Evolutionary conservation across 2,113 vertebrate genomes (phyloP).

Genomic region (Gadus chalcogrammus): DNA sequence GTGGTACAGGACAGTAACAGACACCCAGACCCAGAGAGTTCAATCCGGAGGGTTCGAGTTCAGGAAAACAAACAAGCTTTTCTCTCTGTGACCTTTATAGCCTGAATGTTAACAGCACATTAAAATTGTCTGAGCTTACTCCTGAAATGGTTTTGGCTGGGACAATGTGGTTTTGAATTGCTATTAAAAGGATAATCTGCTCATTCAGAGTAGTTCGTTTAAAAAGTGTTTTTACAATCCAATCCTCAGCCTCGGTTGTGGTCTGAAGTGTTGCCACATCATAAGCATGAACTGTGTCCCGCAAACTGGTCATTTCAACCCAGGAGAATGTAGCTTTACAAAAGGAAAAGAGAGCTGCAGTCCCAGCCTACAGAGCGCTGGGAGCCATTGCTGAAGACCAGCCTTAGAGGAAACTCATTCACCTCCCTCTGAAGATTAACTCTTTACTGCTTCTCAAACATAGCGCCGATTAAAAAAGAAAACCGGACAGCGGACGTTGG

Average conservation of each 20-base stretch:
- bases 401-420: constrained; percentile 19
- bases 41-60: constrained; percentile 15
- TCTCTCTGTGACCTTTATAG: constrained; percentile 24
- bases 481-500: not conserved
- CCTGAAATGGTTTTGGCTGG: constrained; percentile 24
- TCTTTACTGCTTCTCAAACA: constrained; percentile 1
- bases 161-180: constrained; percentile 18
- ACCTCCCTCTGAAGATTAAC: constrained; percentile 13
- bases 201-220: no score
- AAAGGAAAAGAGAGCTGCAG: not conserved
- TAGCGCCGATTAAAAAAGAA: constrained; percentile 4
- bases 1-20: constrained; percentile 47
- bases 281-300: constrained; percentile 28
- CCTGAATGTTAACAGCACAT: constrained; percentile 15
- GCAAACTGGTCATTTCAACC: constrained; percentile 34
- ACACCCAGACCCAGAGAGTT: constrained; percentile 15
- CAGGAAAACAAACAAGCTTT: constrained; percentile 29
- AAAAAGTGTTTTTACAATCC: constrained; percentile 15
- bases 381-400: not conserved
- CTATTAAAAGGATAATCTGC: constrained; percentile 21
- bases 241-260: constrained; percentile 23
- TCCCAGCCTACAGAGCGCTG: not conserved
- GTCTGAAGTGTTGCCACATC: constrained; percentile 16
- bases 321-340: constrained; percentile 13
- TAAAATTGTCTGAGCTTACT: constrained; percentile 19